Evolutionary conservation across 2,888 invertebrate genomes (phyloP).

Genomic region (Antheraea assamensis): DNA sequence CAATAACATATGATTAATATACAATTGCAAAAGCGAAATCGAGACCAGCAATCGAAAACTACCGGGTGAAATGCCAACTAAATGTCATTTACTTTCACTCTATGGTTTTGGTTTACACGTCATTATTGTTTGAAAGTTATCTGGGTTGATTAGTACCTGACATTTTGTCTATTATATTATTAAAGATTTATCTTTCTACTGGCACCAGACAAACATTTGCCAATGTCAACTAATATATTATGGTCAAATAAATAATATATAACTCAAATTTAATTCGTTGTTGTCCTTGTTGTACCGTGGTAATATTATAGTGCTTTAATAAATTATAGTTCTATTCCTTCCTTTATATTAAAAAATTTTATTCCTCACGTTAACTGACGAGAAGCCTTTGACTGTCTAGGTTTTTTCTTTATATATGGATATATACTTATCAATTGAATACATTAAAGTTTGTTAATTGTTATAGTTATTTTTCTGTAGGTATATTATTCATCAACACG

Average conservation of each 20-base stretch:
- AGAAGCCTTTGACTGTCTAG: too few relatives aligned
- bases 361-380: too few relatives aligned
- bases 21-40: slow-evolving; percentile 11
- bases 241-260: neutral
- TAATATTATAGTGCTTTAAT: neutral
- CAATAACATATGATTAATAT: neutral
- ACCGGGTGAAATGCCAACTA: slow-evolving; percentile 7
- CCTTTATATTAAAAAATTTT: neutral
- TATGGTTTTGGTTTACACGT: neutral
- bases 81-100: slow-evolving; percentile 8
- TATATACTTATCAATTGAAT: too few relatives aligned
- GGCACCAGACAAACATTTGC: neutral
- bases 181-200: neutral
- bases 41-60: neutral
- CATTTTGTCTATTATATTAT: neutral
- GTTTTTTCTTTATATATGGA: too few relatives aligned
- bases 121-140: slow-evolving; percentile 12
- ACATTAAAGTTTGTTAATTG: too few relatives aligned
- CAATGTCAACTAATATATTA: neutral
- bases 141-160: neutral
- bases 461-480: neutral
- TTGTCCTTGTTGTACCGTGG: neutral
- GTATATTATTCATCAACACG: neutral
- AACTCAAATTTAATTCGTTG: neutral
- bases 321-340: neutral